Evolutionary conservation across 2,797 vertebrate genomes (phyloP).

Genomic region (Ptychobarbus kaznakovi): DNA sequence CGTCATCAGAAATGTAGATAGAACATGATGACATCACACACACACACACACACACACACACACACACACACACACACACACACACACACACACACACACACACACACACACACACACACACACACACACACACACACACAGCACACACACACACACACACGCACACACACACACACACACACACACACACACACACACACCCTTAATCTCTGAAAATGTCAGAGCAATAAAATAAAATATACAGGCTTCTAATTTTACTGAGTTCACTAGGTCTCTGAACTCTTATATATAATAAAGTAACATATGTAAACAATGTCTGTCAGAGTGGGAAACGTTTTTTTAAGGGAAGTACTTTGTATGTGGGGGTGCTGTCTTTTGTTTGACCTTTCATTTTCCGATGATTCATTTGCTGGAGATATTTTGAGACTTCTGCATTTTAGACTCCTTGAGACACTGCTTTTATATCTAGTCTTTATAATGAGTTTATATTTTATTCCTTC

Average conservation of each 20-base stretch:
- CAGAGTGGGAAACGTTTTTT: not conserved
- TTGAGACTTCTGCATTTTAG: slow-evolving; percentile 25
- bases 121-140: not conserved
- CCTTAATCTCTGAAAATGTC: not conserved
- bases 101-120: too few relatives aligned
- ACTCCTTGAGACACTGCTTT: not conserved
- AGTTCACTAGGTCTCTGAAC: too few relatives aligned
- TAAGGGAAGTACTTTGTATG: not conserved
- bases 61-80: not conserved
- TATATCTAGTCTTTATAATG: not conserved
- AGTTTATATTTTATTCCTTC: not conserved
- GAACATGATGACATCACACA: not conserved
- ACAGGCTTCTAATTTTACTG: too few relatives aligned
- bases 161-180: too few relatives aligned
- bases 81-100: not conserved
- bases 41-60: not conserved
- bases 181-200: not conserved
- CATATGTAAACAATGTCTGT: not conserved
- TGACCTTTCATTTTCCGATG: not conserved
- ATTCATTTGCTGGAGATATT: not conserved
- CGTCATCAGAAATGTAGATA: not conserved
- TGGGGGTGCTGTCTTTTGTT: not conserved
- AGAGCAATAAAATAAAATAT: slow-evolving; percentile 7
- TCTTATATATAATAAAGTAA: not conserved
- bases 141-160: not conserved